A percentile compares a stretch with the other conserved stretches of the same genome.
These are phyloP conservation scores for Lithophane ornitopus DNA, from an alignment of 2,888 invertebrate genomes.

Conservation along the genomic window DNA sequence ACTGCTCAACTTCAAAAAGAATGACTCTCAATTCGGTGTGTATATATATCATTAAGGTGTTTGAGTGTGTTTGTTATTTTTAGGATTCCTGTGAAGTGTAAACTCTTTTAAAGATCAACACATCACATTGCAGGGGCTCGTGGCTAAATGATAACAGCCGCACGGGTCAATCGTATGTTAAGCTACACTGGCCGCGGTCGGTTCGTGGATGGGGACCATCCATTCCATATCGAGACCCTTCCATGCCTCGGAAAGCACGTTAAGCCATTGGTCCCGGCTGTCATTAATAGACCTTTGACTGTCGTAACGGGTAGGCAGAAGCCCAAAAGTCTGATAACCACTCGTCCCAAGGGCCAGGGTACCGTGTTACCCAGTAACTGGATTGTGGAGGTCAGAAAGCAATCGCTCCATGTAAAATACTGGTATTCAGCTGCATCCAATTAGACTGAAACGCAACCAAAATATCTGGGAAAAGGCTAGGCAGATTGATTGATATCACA, in stretches of 20 bases:
- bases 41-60: background rate
- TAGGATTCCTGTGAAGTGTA: background rate
- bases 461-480: background rate
- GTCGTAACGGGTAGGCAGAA: background rate
- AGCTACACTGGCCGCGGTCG: background rate
- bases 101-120: background rate
- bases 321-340: background rate
- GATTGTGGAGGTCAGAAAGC: background rate
- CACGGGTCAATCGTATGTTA: background rate
- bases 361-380: background rate
- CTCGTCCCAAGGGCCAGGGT: background rate
- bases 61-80: constrained; percentile 6
- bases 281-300: background rate
- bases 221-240: background rate
- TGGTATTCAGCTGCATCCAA: background rate
- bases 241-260: background rate
- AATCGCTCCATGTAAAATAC: background rate
- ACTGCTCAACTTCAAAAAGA: constrained; percentile 18
- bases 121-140: background rate
- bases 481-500: background rate
- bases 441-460: background rate
- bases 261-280: background rate
- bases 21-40: constrained; percentile 1
- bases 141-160: background rate
- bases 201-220: background rate